Evolutionary conservation across 2,113 vertebrate genomes (phyloP), one percentile per base, ranked within the genome.

Genomic region (Toxotes jaculatrix): DNA sequence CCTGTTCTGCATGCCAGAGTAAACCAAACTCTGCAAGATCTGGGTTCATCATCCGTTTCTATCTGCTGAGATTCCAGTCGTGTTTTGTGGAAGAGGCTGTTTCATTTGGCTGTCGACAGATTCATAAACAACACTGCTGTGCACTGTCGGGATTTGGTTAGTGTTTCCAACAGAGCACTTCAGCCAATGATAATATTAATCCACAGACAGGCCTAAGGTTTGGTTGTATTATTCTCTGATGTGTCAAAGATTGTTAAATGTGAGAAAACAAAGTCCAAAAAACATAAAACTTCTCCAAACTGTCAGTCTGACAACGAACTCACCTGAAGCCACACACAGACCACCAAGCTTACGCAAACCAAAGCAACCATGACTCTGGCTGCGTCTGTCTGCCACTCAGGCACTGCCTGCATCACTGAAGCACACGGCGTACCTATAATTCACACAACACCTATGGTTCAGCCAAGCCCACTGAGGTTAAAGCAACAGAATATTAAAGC

Each of bases 111-210:
- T 81, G 87, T 81, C 82, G 82, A 89, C 81, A 82, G 87, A 82
- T 87, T 88, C 85, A 91, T 92, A 90, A 92, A 91, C 88, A 92
- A 88, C 83, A 77, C 76, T 23, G 86, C 88, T 86, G 86, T 74
- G 85, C 80, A 51, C 88, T 69, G 86, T 19, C 21, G 85, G 74
- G 83, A 86, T 70, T 87, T 80, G 76, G 85, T 80, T 59, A 62
- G 65, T 21, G n/a, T 88, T 88, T 90, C 87, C 78, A 80, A 40
- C 74, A 4, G 74, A 90, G 27, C 63, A 56, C 32, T 19, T 59
- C 56, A 23, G 85, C 88, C 90, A 90, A 88, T 32, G 51, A 90
- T 80, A 88, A 93, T 80, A 92, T 85, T 49, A 68, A 87, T 83
- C 59, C 77, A 78, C 87, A 67, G 75, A 89, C 74, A 47, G 59